Conservation (phyloP, 1,140 invertebrate genomes). For the Bombus difficillimus region DNA sequence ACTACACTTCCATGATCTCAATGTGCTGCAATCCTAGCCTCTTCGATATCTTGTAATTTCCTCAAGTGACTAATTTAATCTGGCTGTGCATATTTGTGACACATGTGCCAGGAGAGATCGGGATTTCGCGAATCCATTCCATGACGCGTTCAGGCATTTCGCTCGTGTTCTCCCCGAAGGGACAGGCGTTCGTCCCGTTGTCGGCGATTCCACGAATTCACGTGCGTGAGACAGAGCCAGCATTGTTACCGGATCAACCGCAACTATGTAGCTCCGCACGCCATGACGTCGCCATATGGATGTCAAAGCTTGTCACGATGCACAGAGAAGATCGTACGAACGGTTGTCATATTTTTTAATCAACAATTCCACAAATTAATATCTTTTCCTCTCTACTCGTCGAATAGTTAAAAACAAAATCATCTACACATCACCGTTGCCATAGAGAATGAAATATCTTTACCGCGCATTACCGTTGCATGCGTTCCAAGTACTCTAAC, state of each 20-base stretch:
- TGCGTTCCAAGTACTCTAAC: background rate
- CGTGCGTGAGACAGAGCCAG: slow-evolving; percentile 57
- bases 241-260: slow-evolving; percentile 43
- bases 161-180: slow-evolving; percentile 59
- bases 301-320: background rate
- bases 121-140: slow-evolving; percentile 18
- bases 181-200: slow-evolving; percentile 62
- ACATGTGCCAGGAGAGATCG: slow-evolving; percentile 51
- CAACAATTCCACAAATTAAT: background rate
- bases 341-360: background rate
- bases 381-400: background rate
- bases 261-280: background rate
- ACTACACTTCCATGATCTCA: background rate
- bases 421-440: too few relatives aligned
- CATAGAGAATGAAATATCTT: too few relatives aligned
- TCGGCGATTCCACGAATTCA: slow-evolving; percentile 61
- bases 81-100: slow-evolving; percentile 3
- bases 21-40: background rate
- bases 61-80: slow-evolving; percentile 16
- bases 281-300: background rate
- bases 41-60: too few relatives aligned
- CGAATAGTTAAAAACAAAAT: background rate
- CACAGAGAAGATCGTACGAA: background rate
- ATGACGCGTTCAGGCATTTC: slow-evolving; percentile 42
- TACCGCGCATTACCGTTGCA: background rate